Evolutionary conservation across 2,797 vertebrate species (phyloP).

Genomic region (Aselliscus stoliczkanus): DNA sequence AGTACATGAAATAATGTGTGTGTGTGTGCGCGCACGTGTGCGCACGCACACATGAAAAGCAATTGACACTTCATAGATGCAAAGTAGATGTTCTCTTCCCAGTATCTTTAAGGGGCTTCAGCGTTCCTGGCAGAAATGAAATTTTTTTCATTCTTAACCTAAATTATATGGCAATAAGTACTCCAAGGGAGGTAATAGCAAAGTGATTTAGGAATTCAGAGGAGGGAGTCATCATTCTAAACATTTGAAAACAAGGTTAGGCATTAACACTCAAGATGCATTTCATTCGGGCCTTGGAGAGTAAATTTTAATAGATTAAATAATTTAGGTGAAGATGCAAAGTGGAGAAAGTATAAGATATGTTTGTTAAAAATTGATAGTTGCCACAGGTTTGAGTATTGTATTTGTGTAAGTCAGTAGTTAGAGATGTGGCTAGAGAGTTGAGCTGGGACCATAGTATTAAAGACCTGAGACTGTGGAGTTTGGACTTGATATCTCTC

Average conservation of each 20-base stretch:
- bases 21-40: not conserved
- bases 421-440: not conserved
- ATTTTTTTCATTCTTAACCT: constrained; percentile 4
- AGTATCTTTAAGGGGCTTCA: not conserved
- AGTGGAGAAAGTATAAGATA: not conserved
- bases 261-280: constrained; percentile 17
- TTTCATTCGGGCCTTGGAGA: constrained; percentile 22
- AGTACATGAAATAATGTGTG: not conserved
- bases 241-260: not conserved
- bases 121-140: constrained; percentile 6
- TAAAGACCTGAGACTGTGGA: not conserved
- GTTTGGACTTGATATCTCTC: constrained; percentile 20
- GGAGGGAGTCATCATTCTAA: not conserved
- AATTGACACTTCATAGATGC: not conserved
- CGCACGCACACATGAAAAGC: not conserved
- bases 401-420: constrained; percentile 2
- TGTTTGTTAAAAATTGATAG: constrained; percentile 22
- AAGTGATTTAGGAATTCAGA: not conserved
- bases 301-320: constrained; percentile 40
- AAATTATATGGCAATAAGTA: not conserved
- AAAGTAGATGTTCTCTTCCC: constrained; percentile 30
- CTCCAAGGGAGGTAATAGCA: not conserved
- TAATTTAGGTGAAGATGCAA: constrained; percentile 28
- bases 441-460: not conserved
- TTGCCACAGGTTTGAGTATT: not conserved